These are phyloP conservation scores for Napeogenes sylphis DNA, from an alignment of 2,888 invertebrate genomes.

Conservation along the genomic window DNA sequence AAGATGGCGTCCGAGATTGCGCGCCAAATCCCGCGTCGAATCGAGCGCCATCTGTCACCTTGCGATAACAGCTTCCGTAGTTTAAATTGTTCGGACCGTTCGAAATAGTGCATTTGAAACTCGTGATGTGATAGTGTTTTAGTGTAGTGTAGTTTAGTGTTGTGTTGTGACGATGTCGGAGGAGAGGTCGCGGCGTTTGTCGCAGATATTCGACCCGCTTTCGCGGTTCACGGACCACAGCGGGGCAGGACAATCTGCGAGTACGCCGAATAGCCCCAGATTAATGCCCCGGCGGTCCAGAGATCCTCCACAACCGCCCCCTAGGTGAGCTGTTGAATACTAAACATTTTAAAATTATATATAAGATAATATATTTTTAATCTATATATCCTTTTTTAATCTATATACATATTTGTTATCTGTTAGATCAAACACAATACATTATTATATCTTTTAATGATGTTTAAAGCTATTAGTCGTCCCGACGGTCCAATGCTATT, in stretches of 20 bases:
- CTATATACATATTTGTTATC: no score
- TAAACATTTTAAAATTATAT: no score
- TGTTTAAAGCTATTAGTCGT: not conserved
- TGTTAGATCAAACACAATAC: not conserved
- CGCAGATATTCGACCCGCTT: slow-evolving; percentile 90
- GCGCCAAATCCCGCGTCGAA: slow-evolving; percentile 60
- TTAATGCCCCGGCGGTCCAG: slow-evolving; percentile 79
- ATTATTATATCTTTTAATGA: not conserved
- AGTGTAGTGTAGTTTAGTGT: slow-evolving; percentile 53
- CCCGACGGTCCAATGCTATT: slow-evolving; percentile 3
- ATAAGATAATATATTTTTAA: no score
- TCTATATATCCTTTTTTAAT: no score
- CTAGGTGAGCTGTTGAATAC: slow-evolving; percentile 51
- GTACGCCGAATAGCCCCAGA: slow-evolving; percentile 85
- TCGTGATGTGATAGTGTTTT: slow-evolving; percentile 64
- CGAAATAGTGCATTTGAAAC: slow-evolving; percentile 57
- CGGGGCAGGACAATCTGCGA: slow-evolving; percentile 73
- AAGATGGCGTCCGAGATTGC: slow-evolving; percentile 64
- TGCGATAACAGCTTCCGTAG: slow-evolving; percentile 50
- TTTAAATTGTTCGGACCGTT: slow-evolving; percentile 61
- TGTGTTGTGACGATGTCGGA: slow-evolving; percentile 75
- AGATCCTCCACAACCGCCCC: slow-evolving; percentile 71
- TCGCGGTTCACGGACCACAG: slow-evolving; percentile 84
- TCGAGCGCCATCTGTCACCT: slow-evolving; percentile 59
- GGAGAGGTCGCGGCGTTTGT: slow-evolving; percentile 84